Percentiles rank a stretch among this genome's conserved stretches.
These are phyloP conservation scores for Drosophila affinis DNA, from an alignment of 2,888 invertebrate genomes.

Conservation along the genomic window DNA sequence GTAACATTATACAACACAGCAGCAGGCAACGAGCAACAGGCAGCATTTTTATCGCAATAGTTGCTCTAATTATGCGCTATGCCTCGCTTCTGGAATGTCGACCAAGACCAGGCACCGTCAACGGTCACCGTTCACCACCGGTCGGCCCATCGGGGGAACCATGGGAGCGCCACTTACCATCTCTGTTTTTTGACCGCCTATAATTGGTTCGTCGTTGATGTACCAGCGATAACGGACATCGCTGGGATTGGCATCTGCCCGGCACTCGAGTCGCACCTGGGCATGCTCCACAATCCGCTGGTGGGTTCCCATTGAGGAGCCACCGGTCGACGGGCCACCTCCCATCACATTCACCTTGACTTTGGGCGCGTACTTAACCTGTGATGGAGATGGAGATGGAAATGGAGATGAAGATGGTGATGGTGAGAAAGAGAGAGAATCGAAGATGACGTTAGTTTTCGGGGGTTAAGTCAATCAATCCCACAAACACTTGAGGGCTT, in stretches of 20 bases:
- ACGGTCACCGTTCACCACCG: neutral
- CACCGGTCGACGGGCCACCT: neutral
- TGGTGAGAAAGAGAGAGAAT: neutral
- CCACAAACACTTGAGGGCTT: neutral
- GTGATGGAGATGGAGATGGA: neutral
- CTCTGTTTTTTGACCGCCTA: slow-evolving; percentile 92
- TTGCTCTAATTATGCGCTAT: slow-evolving; percentile 77
- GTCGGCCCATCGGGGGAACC: neutral
- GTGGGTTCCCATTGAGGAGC: neutral
- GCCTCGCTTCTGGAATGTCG: slow-evolving; percentile 33
- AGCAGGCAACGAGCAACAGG: neutral
- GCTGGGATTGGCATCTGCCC: slow-evolving; percentile 94
- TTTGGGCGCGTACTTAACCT: slow-evolving; percentile 96
- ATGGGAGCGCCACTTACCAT: slow-evolving; percentile 85
- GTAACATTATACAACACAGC: slow-evolving; percentile 56
- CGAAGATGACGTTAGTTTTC: neutral
- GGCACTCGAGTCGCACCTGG: slow-evolving; percentile 92
- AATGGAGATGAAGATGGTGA: too few relatives aligned
- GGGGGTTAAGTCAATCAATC: neutral
- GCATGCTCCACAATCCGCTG: slow-evolving; percentile 90
- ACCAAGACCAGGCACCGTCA: slow-evolving; percentile 12
- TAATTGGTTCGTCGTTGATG: slow-evolving; percentile 91
- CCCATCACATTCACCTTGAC: slow-evolving; percentile 89
- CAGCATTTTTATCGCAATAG: slow-evolving; percentile 64
- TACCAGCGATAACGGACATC: slow-evolving; percentile 94